Conservation (phyloP, 2,888 invertebrate genomes). For the Encarsia formosa region DNA sequence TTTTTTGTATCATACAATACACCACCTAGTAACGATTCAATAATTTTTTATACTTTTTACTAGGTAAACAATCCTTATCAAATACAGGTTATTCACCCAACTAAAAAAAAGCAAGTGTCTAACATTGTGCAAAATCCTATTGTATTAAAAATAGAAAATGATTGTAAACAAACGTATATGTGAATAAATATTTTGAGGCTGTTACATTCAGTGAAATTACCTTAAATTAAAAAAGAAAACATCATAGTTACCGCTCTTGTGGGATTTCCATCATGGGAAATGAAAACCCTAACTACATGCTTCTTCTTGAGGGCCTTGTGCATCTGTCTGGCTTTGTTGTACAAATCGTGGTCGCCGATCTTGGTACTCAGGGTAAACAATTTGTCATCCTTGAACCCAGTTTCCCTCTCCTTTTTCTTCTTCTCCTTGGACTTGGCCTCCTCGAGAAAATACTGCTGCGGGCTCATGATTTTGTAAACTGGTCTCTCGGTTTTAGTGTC, state of each 20-base stretch:
- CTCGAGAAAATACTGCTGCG: constrained; percentile 55
- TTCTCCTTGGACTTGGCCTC: constrained; percentile 45
- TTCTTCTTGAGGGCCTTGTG: constrained; percentile 43
- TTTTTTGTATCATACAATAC: too few relatives aligned
- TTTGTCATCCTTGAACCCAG: constrained; percentile 38
- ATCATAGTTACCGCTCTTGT: constrained; percentile 32
- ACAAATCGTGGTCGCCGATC: constrained; percentile 47
- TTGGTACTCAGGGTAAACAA: constrained; percentile 39
- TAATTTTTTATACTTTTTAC: too few relatives aligned
- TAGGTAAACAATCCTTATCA: too few relatives aligned
- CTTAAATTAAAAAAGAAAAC: too few relatives aligned
- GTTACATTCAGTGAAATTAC: too few relatives aligned
- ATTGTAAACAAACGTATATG: too few relatives aligned
- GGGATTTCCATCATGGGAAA: constrained; percentile 33
- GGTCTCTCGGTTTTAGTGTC: constrained; percentile 66
- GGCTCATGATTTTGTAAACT: constrained; percentile 66
- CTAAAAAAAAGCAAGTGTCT: too few relatives aligned
- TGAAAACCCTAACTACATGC: constrained; percentile 39
- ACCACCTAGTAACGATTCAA: too few relatives aligned
- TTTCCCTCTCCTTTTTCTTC: constrained; percentile 17
- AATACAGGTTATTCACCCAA: too few relatives aligned
- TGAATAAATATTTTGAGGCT: too few relatives aligned
- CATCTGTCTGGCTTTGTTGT: constrained; percentile 43
- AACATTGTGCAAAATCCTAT: too few relatives aligned
- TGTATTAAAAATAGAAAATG: too few relatives aligned